Conservation (phyloP, 2,888 invertebrate genomes). For the Mesochorus sp. region DNA sequence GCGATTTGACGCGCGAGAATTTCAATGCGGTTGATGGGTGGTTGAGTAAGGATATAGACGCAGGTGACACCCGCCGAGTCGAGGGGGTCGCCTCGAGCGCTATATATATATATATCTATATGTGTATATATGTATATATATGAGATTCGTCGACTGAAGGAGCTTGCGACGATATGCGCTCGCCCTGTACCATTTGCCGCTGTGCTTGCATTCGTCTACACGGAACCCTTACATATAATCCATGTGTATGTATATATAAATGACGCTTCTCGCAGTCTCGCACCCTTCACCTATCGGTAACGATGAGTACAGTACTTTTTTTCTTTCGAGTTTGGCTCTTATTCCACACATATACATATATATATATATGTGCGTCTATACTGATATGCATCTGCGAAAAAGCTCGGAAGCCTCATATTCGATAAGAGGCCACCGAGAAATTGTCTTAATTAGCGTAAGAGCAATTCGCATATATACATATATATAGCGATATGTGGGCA, state of each 20-base stretch:
- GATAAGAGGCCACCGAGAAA: conserved; percentile 74
- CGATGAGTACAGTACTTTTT: conserved; percentile 28
- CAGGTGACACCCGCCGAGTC: conserved; percentile 73
- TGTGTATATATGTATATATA: background rate
- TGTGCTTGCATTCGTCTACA: conserved; percentile 27
- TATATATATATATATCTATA: background rate
- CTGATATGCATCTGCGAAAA: background rate
- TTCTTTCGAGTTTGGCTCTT: conserved; percentile 44
- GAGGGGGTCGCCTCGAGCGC: conserved; percentile 57
- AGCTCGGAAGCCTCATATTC: conserved; percentile 22
- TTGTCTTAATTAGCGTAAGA: conserved; percentile 77
- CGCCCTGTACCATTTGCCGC: conserved; percentile 40
- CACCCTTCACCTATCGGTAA: conserved; percentile 49
- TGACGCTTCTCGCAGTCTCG: conserved; percentile 38
- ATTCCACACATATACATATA: background rate
- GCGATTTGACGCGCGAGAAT: conserved; percentile 72
- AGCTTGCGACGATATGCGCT: conserved; percentile 40
- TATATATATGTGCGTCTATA: background rate
- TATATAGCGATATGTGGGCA: background rate
- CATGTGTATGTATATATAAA: background rate
- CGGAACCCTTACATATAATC: background rate
- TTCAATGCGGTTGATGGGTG: conserved; percentile 79
- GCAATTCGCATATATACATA: conserved; percentile 40
- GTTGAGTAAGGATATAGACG: conserved; percentile 81
- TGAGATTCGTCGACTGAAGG: conserved; percentile 63